Evolutionary conservation across 2,797 vertebrate species (phyloP).

Genomic region (Monodelphis domestica): DNA sequence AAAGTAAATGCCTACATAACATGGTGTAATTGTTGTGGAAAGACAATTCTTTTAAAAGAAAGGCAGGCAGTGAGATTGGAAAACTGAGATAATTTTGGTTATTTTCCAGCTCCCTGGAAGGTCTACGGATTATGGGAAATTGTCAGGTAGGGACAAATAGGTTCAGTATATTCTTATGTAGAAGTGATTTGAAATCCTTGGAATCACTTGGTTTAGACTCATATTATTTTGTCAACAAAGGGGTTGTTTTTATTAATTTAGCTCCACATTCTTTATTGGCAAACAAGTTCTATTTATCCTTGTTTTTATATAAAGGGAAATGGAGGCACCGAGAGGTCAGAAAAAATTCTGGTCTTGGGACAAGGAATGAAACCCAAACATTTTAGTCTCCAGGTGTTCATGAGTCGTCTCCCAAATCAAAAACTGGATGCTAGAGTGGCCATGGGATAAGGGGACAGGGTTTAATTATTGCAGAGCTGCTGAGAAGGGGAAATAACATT

Average conservation of each 20-base stretch:
- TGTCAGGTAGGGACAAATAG: constrained; percentile 15
- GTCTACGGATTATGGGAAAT: constrained; percentile 48
- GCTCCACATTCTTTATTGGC: constrained; percentile 33
- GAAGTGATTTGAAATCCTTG: constrained; percentile 27
- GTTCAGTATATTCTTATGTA: constrained; percentile 31
- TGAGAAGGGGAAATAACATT: constrained; percentile 52
- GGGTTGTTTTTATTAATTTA: constrained; percentile 5
- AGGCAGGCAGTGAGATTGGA: neutral
- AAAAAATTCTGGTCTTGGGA: neutral
- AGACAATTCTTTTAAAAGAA: constrained; percentile 29
- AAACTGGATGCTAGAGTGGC: neutral
- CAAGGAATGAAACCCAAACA: neutral
- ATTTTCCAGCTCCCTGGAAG: constrained; percentile 39
- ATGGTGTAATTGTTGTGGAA: constrained; percentile 25
- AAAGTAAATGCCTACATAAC: constrained; percentile 27
- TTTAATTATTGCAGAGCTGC: constrained; percentile 36
- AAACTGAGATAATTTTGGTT: constrained; percentile 37
- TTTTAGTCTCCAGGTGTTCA: neutral
- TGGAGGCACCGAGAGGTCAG: neutral
- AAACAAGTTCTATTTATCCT: constrained; percentile 24
- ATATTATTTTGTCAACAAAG: constrained; percentile 36
- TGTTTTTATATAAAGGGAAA: constrained; percentile 31
- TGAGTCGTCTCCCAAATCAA: constrained; percentile 1
- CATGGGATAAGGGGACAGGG: neutral
- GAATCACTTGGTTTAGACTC: constrained; percentile 6